Percentiles rank a stretch among this genome's conserved stretches.
Conservation (phyloP, 2,797 vertebrate genomes). For the Enteromius afrohamiltoni region DNA sequence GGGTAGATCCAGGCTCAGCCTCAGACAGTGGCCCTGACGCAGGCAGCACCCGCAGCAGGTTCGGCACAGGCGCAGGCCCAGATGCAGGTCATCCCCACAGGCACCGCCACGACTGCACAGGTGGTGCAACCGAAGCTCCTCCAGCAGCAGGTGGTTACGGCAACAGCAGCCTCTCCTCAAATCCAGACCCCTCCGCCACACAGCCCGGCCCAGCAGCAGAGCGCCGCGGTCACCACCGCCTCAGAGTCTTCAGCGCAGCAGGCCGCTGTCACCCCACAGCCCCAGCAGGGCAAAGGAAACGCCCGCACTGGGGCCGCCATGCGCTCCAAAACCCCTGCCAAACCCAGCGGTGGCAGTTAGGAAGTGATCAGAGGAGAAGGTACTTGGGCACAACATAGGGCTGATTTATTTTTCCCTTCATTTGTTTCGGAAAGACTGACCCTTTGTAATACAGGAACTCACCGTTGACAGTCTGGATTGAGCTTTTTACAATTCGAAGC, state of each 20-base stretch:
- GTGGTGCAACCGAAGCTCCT: conserved; percentile 87
- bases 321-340: conserved; percentile 84
- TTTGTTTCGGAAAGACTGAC: conserved; percentile 18
- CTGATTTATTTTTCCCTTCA: background rate
- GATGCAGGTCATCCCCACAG: conserved; percentile 87
- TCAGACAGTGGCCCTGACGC: conserved; percentile 88
- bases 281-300: conserved; percentile 82
- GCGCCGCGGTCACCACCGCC: conserved; percentile 62
- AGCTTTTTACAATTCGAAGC: conserved; percentile 14
- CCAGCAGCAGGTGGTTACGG: conserved; percentile 85
- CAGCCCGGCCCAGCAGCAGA: conserved; percentile 82
- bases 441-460: conserved; percentile 23
- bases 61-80: conserved; percentile 75
- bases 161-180: conserved; percentile 81
- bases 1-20: conserved; percentile 81
- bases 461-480: background rate
- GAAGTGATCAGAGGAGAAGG: background rate
- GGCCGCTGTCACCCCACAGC: conserved; percentile 67
- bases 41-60: conserved; percentile 72
- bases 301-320: conserved; percentile 79
- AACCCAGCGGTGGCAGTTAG: conserved; percentile 81
- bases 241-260: conserved; percentile 70
- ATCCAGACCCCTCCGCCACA: conserved; percentile 83
- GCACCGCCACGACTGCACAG: conserved; percentile 78
- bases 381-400: background rate